Conservation (phyloP, 2,888 invertebrate genomes). For the Fabriciana adippe region DNA sequence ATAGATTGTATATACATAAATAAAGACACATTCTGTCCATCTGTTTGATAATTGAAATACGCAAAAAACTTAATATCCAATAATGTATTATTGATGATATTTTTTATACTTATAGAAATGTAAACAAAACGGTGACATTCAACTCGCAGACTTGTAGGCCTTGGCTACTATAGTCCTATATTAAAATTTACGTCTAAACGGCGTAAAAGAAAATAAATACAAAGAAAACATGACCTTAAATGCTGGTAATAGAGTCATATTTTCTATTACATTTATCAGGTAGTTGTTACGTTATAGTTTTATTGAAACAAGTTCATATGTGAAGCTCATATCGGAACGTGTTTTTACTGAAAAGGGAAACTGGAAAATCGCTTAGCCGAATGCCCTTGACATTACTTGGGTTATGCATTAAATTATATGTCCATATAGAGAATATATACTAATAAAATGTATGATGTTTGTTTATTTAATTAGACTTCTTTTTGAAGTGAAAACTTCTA, state of each 20-base stretch:
- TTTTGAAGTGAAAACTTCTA: no score
- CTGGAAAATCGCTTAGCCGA: conserved; percentile 68
- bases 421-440: conserved; percentile 11
- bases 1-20: no score
- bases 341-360: conserved; percentile 81
- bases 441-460: no score
- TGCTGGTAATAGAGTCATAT: conserved; percentile 3
- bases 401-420: conserved; percentile 39
- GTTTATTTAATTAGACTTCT: no score
- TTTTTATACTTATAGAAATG: conserved; percentile 50
- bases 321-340: conserved; percentile 58
- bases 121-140: conserved; percentile 77
- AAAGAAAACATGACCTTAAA: conserved; percentile 46
- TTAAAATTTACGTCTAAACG: conserved; percentile 44
- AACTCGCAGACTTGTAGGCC: conserved; percentile 72
- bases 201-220: conserved; percentile 40
- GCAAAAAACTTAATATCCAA: conserved; percentile 42
- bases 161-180: conserved; percentile 67
- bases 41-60: conserved; percentile 34
- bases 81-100: conserved; percentile 46
- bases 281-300: conserved; percentile 3
- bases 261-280: neutral
- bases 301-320: conserved; percentile 41
- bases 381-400: conserved; percentile 70
- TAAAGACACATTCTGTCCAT: neutral